Base-by-base conservation (phyloP, 2,113 vertebrate genomes). In the Tragelaphus buxtoni region DNA sequence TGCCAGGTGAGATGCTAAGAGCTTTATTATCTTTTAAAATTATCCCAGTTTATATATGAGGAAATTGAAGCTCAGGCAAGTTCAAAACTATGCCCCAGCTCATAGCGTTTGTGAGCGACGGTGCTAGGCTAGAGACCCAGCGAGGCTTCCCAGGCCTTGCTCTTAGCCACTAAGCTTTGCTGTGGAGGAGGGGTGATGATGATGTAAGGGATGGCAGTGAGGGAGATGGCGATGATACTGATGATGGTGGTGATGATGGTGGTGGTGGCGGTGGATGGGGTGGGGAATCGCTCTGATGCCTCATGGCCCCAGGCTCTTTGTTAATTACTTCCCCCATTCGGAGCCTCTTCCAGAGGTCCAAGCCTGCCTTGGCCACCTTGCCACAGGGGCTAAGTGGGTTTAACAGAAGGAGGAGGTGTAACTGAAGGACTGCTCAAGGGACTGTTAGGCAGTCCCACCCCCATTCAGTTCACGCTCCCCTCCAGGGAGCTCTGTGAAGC, bases 151-250 rank as follows among this genome's bases (percentile, higher is more conserved):
- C 30, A 4, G 20, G 42, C 80, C 18, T 13, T 3, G 9, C 24
- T 17, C 60, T 4, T 2, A 11, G 56, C 47, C 16, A 9, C 32
- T 13, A 4, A 8, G 13, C 63, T 35, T 28, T 16, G 13, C 30
- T 18, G 39, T n/a, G 61, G 49, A 39, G 5, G 30, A 20, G 1
- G 22, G 56, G 4, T 0, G 20, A 3, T 9, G 20, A 7, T 0
- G 14, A 10, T 6, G n/a, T 26, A 3, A 47, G 22, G 26, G n/a
- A 17, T 20, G 5, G 24, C 20, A 0, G 55, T 10, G 28, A 10
- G 16, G n/a, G 14, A 28, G 49, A 26, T 6, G 26, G 7, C 11
- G 1, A 35, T 30, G 39, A 26, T 42, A 0, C 20, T 51, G n/a
- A 1, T 55, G 1, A 53, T 4, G 11, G 9, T 17, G 49, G 7